Evolutionary conservation across 2,797 vertebrate species (phyloP), one percentile per base, ranked within the genome.

Genomic region (Parotocinclus haroldoi): DNA sequence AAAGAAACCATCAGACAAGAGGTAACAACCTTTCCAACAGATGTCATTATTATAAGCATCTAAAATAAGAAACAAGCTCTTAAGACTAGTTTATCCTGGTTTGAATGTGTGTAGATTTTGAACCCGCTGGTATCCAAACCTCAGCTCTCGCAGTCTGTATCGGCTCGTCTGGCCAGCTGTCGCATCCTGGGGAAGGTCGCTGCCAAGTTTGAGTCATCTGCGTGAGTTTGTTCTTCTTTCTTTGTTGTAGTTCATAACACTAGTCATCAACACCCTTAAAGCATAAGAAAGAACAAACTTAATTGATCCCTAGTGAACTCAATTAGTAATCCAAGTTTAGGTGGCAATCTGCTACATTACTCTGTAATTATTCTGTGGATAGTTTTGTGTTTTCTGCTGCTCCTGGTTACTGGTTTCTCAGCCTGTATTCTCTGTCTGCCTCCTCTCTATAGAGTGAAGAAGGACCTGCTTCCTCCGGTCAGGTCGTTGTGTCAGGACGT

Each of bases 1-100:
- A 98, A 94, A 83, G 96, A 98, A 79, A 95, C 92, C 54, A 88
- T 96, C 74, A 91, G 91, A 75, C 94, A 95, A 62, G 96, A 98
- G 93, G 96, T 96, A 91, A 78, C 16, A 12, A 40, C 36, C 10
- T 49, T 50, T 16, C 37, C 7, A 14, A 9, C 36, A 19, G 9
- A 50, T 27, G 18, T 19, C n/a, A n/a, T 37, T 3, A 9, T 52
- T 40, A 50, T 7, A 17, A 14, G 19, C 46, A 18, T 36, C 10
- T 46, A 5, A 36, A 39, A 48, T 44, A 63, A 5, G 4, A 7
- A n/a, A n/a, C 37, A 40, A 17, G 17, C 46, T 44, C 38, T 40
- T 40, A 40, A 40, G 9, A 5, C 38, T 9, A 40, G 5, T 9
- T 40, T 40, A 5, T n/a, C 9, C 5, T 40, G 38, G 38, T 40